Evolutionary conservation across 2,888 invertebrate species (phyloP).

Genomic region (Agrotis segetum): DNA sequence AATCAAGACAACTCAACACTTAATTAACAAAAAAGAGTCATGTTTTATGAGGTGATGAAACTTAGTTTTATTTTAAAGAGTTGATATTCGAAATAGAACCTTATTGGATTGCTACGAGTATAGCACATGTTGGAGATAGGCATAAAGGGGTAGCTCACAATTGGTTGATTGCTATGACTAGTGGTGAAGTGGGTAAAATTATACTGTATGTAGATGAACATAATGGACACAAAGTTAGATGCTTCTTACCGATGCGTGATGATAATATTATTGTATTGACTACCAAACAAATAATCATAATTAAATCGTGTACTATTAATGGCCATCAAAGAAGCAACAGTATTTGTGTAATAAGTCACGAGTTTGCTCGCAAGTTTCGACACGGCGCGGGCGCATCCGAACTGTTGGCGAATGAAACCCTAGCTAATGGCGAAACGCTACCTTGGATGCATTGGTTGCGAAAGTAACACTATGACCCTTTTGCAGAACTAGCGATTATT

Average conservation of each 20-base stretch:
- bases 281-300: constrained; percentile 49
- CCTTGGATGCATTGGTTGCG: constrained; percentile 66
- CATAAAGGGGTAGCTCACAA: neutral
- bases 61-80: neutral
- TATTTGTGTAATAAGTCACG: constrained; percentile 78
- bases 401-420: constrained; percentile 72
- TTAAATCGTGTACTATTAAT: constrained; percentile 59
- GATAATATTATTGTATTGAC: constrained; percentile 19
- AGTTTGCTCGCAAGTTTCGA: constrained; percentile 74
- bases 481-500: constrained; percentile 41
- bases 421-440: constrained; percentile 72
- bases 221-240: neutral
- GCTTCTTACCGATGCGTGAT: neutral
- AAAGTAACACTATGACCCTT: constrained; percentile 61
- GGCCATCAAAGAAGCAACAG: constrained; percentile 58
- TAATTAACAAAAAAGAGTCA: neutral
- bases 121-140: no score
- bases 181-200: neutral
- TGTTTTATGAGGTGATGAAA: neutral
- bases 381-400: constrained; percentile 73
- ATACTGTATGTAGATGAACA: neutral
- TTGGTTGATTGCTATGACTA: no score
- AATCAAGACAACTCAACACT: neutral
- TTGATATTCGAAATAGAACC: neutral
- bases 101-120: neutral